A percentile compares a stretch with the other conserved stretches of the same genome.
Conservation (phyloP, 2,888 invertebrate species). For the Hololepta plana region DNA sequence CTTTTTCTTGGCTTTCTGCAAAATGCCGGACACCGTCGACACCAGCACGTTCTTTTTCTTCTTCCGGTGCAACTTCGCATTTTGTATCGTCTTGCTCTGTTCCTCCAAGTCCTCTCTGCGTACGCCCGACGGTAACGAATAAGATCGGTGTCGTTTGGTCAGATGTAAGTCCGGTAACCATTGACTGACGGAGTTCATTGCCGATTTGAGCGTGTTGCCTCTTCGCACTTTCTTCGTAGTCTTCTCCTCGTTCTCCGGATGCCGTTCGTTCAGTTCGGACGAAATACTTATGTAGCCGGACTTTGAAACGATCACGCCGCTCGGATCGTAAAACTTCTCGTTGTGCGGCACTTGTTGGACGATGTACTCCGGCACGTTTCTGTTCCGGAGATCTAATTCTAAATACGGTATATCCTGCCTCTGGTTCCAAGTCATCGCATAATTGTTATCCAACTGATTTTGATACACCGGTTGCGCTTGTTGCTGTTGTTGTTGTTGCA, state of each 20-base stretch:
- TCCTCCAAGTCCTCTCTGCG: conserved; percentile 35
- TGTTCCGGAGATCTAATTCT: conserved; percentile 30
- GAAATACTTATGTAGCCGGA: conserved; percentile 62
- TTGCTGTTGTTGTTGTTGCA: conserved; percentile 12
- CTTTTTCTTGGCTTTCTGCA: conserved; percentile 68
- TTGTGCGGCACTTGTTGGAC: conserved; percentile 20
- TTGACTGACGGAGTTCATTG: conserved; percentile 62
- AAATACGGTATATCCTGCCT: conserved; percentile 26
- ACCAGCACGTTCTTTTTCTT: conserved; percentile 69
- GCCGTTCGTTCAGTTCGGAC: conserved; percentile 39
- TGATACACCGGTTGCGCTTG: conserved; percentile 14
- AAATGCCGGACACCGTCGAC: conserved; percentile 66
- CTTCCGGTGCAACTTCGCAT: conserved; percentile 25
- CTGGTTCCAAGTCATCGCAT: conserved; percentile 23
- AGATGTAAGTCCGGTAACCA: conserved; percentile 70
- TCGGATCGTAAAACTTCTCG: conserved; percentile 30
- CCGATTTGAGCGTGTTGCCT: conserved; percentile 53
- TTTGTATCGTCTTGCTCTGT: conserved; percentile 18
- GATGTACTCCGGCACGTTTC: conserved; percentile 31
- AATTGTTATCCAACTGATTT: conserved; percentile 14
- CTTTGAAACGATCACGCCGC: conserved; percentile 52
- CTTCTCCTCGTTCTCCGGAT: conserved; percentile 31
- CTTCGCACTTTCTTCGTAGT: conserved; percentile 47
- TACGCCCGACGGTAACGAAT: conserved; percentile 60
- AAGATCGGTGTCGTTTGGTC: conserved; percentile 59